Base-by-base conservation (phyloP, 2,797 vertebrate genomes). In the Sebastes trivittatus region DNA sequence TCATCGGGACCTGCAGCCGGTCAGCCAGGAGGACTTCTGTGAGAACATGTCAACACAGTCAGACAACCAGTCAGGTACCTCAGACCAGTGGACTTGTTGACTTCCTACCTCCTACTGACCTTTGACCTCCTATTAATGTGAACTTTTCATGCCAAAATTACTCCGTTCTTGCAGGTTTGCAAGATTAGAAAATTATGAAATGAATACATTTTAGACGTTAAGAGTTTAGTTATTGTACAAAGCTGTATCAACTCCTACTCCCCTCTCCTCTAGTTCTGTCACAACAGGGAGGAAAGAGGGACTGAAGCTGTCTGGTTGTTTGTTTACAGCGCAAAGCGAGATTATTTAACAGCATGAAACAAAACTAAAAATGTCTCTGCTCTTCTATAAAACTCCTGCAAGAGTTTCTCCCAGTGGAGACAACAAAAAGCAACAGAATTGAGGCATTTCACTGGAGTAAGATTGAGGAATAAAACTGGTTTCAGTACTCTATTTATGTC, bases 11-110 rank as follows among this genome's bases (percentile, higher is more conserved):
- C 68, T 74, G 11, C 90, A 85, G 73, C 74, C 86, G 0, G 77
- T 77, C 34, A 64, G 77, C 63, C 90, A 91, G 84, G 95, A 94
- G 36, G 94, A 95, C 83, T 89, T 94, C 85, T 91, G 95, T n/a
- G 94, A 95, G 84, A 93, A 94, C 90, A 89, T 93, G 89, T 95
- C 95, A 0, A 90, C 88, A 0, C 95, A 94, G 78, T 93, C 95
- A 0, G 95, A 95, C 93, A 95, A 94, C 90, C 95, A 95, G 70
- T 96, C 95, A 91, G 95, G 95, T 96, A 91, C 30, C 14, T 46
- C 14, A 46, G 38, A 36, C 38, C 42, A 46, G 16, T 18, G 18
- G 42, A 46, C 16, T 18, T 46, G 42, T 7, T 18, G 42, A 46
- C 16, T 3, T 18, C 42, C 6, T 6, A 42, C 13, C 38, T 42